These are phyloP conservation scores for Caenorhabditis sp. DNA, from an alignment of 2,888 invertebrate species.

Conservation along the genomic window DNA sequence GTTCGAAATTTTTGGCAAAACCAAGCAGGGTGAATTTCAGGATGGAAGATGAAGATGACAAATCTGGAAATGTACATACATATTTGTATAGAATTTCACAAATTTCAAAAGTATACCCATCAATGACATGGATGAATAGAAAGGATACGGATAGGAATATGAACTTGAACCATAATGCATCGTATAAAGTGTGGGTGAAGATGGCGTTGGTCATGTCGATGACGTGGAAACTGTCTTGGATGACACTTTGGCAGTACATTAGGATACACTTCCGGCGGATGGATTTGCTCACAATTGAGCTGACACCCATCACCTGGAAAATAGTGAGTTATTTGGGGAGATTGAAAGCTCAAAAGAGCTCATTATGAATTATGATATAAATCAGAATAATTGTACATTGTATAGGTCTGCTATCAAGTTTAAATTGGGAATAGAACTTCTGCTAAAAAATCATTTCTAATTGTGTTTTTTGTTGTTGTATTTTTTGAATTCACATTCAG, in stretches of 20 bases:
- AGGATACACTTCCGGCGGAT: slow-evolving; percentile 18
- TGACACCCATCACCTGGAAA: slow-evolving; percentile 28
- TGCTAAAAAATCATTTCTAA: too few species aligned
- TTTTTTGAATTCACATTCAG: too few species aligned
- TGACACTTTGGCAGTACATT: slow-evolving; percentile 40
- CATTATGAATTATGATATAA: too few species aligned
- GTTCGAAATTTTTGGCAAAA: neutral
- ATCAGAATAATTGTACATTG: too few species aligned
- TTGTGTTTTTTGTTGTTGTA: too few species aligned
- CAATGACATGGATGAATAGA: slow-evolving; percentile 32
- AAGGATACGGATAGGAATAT: slow-evolving; percentile 35
- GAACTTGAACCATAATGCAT: slow-evolving; percentile 36
- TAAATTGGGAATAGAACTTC: too few species aligned
- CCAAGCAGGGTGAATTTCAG: neutral
- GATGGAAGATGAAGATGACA: neutral
- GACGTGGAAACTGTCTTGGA: slow-evolving; percentile 34
- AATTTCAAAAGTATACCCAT: slow-evolving; percentile 7
- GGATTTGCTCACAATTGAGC: slow-evolving; percentile 10
- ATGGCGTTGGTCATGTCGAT: slow-evolving; percentile 41
- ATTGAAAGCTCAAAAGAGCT: too few species aligned
- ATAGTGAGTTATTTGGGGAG: too few species aligned
- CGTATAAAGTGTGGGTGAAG: slow-evolving; percentile 28
- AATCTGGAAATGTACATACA: neutral
- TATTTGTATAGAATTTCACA: too few species aligned
- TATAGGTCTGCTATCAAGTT: too few species aligned